Evolutionary conservation across 2,888 invertebrate species (phyloP).

Genomic region (Tinea semifulvella): DNA sequence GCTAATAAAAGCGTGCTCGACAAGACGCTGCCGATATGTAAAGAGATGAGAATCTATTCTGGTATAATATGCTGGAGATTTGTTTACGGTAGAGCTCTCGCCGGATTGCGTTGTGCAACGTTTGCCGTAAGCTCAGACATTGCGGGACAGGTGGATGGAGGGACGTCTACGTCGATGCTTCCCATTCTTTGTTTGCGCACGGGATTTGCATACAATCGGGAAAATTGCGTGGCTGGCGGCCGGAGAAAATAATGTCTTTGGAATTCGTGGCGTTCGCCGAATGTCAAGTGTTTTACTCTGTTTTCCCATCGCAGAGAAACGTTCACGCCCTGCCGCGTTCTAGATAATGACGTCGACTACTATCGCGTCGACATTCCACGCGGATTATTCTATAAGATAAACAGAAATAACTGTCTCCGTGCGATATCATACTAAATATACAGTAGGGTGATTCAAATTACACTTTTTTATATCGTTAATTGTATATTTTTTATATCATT

Average conservation of each 20-base stretch:
- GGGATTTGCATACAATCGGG: constrained; percentile 63
- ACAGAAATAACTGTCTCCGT: neutral
- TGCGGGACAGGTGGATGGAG: constrained; percentile 39
- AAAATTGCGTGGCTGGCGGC: constrained; percentile 53
- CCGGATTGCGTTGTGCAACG: constrained; percentile 33
- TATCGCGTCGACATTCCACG: neutral
- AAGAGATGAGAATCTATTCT: constrained; percentile 49
- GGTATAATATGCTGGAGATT: constrained; percentile 46
- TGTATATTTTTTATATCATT: no score
- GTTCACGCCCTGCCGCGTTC: neutral
- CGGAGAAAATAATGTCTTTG: constrained; percentile 27
- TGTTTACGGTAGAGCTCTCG: constrained; percentile 41
- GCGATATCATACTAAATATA: constrained; percentile 3
- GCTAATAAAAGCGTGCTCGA: constrained; percentile 53
- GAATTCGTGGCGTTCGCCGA: neutral
- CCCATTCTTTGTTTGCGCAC: constrained; percentile 55
- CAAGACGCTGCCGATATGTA: constrained; percentile 50
- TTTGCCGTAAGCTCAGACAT: constrained; percentile 37
- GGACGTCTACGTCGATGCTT: constrained; percentile 44
- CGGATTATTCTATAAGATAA: constrained; percentile 1
- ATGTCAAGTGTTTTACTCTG: constrained; percentile 3
- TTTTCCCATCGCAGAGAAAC: neutral
- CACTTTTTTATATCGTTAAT: no score
- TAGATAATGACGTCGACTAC: neutral
- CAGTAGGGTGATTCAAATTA: no score